phyloP scores from a whole-genome alignment of 2,113 vertebrate species.

The Hippopotamus amphibius region DNA sequence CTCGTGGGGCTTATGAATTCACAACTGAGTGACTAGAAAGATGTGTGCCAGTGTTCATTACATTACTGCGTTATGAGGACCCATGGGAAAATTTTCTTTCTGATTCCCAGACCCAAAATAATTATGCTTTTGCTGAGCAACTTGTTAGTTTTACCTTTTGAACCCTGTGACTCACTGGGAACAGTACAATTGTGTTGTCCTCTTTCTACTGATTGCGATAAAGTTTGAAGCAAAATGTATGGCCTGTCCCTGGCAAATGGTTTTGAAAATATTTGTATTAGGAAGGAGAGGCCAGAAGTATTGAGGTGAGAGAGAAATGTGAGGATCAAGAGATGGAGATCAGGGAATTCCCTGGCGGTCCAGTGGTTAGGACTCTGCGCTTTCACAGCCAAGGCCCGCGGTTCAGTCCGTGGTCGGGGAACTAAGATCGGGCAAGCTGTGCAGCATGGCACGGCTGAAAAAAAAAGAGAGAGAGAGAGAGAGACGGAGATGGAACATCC shows the following conservation, averaged over 20 bases:
- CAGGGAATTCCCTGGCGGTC: background rate
- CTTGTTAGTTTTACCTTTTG: background rate
- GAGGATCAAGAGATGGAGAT: background rate
- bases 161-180: conserved; percentile 29
- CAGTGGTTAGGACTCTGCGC: background rate
- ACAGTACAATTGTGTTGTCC: background rate
- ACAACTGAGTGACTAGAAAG: background rate
- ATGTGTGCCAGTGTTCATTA: background rate
- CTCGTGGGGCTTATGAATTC: background rate
- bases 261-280: conserved; percentile 57
- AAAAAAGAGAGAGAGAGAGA: background rate
- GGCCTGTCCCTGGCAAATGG: background rate
- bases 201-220: background rate
- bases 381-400: background rate
- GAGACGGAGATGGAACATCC: background rate
- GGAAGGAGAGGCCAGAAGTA: background rate
- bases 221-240: conserved; percentile 20
- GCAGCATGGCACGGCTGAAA: background rate
- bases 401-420: background rate
- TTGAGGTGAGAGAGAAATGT: background rate
- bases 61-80: background rate
- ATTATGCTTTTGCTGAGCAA: conserved; percentile 17
- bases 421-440: too few relatives aligned
- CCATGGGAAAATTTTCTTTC: background rate
- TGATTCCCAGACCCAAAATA: background rate